Base-by-base conservation (phyloP, 2,888 invertebrate species). In the Polylopha cassiicola region DNA sequence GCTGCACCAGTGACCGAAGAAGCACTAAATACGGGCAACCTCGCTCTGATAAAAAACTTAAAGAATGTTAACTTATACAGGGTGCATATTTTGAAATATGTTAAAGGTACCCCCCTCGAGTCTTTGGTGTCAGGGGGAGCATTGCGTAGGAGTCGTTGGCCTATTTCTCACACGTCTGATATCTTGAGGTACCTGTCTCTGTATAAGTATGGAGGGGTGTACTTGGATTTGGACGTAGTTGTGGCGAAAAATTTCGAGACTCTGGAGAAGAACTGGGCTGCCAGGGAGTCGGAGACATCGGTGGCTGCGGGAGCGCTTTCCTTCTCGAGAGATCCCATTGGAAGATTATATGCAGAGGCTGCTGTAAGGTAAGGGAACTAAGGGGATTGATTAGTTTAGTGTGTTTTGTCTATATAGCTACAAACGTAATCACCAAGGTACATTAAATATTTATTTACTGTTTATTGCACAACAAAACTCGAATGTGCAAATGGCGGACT, bases 191-290 rank as follows among this genome's bases (percentile, higher is more conserved):
- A 88, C 55, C 57, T 91, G 28, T 89, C 91, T 0, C 70, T 94
- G 3, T 92, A 90, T 87, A 92, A 91, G 60, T 93, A 87, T 65
- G 92, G 93, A 6, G 94, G 94, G 0, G 89, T 92, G 31, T 94
- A 93, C 61, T 66, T 94, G 33, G 94, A 94, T 55, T 73, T 92
- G 48, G 94, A 94, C 64, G 88, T 92, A 2, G 82, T 94, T 7
- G 88, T 93, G 2, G 85, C 87, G 10, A 90, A 88, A 48, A 75
- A 87, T 3, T 60, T 92, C 22, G 82, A 87, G 10, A 61, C 74
- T 2, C 59, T 91, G 29, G 75, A 65, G 1, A 69, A 65, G 14
- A 90, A 92, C 64, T 91, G 88, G 68, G 89, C 89, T 1, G 90
- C 89, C 1, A 87, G 88, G 2, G 90, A 91, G 43, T 88, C 89